Conservation (phyloP, 2,888 invertebrate species). For the Subacronicta megacephala region DNA sequence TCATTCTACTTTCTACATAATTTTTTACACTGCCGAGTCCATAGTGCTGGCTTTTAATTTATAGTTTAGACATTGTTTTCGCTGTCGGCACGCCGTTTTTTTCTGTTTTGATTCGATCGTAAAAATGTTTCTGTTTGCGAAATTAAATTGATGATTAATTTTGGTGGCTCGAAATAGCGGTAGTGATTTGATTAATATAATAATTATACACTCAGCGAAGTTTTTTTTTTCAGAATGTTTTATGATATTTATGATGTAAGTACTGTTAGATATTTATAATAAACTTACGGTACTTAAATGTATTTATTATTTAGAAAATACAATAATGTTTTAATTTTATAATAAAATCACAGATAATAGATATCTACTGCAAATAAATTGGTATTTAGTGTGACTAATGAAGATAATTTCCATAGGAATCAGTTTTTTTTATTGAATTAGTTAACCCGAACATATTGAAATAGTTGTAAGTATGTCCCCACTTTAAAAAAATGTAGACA, state of each 20-base stretch:
- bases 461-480: too few species aligned
- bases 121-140: conserved; percentile 9
- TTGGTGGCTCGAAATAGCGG: conserved; percentile 20
- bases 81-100: conserved; percentile 12
- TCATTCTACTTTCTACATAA: conserved; percentile 86
- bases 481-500: too few species aligned
- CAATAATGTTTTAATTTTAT: background rate
- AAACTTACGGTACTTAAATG: conserved; percentile 13
- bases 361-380: background rate
- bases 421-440: too few species aligned
- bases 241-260: conserved; percentile 11
- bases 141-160: conserved; percentile 28
- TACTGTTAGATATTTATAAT: conserved; percentile 2
- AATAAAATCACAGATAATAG: background rate
- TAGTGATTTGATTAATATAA: conserved; percentile 40
- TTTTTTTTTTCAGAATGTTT: conserved; percentile 17
- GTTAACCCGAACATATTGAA: too few species aligned
- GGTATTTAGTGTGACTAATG: background rate
- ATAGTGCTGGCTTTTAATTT: conserved; percentile 58
- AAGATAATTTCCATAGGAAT: background rate
- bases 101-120: background rate
- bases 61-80: conserved; percentile 24
- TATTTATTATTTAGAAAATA: background rate
- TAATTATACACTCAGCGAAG: conserved; percentile 30
- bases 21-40: conserved; percentile 76